phyloP scores from a whole-genome alignment of 2,113 vertebrate genomes.

The Origma solitaria region DNA sequence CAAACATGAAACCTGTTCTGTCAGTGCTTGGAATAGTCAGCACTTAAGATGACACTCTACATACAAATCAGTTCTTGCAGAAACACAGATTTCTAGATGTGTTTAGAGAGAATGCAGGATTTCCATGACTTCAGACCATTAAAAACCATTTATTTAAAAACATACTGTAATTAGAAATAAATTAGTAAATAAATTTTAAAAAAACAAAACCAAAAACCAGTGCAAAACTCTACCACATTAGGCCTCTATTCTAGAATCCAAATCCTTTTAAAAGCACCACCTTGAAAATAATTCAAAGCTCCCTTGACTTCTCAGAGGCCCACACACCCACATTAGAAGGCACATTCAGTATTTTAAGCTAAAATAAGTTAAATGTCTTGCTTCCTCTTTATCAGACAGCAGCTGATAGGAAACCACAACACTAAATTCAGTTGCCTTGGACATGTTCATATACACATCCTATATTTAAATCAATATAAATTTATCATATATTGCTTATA shows the following conservation, averaged over 20 bases:
- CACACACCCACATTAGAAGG: background rate
- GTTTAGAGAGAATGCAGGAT: background rate
- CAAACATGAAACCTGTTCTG: slow-evolving; percentile 48
- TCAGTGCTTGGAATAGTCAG: slow-evolving; percentile 6
- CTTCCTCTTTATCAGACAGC: background rate
- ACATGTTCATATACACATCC: background rate
- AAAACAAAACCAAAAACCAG: background rate
- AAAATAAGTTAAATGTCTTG: background rate
- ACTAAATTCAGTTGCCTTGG: background rate
- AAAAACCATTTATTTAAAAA: slow-evolving; percentile 15
- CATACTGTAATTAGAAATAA: background rate
- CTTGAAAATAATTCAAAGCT: background rate
- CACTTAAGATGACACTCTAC: background rate
- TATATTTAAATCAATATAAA: background rate
- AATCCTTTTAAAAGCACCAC: background rate
- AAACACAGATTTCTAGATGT: background rate
- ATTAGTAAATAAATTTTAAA: background rate
- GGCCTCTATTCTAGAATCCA: background rate
- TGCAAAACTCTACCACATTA: background rate
- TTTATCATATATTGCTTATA: background rate
- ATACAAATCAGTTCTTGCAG: slow-evolving; percentile 25
- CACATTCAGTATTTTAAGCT: background rate
- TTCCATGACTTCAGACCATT: background rate
- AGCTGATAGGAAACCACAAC: background rate
- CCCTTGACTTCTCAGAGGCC: background rate